Conservation (phyloP, 2,113 vertebrate species). For the Ceyx margarethae region DNA sequence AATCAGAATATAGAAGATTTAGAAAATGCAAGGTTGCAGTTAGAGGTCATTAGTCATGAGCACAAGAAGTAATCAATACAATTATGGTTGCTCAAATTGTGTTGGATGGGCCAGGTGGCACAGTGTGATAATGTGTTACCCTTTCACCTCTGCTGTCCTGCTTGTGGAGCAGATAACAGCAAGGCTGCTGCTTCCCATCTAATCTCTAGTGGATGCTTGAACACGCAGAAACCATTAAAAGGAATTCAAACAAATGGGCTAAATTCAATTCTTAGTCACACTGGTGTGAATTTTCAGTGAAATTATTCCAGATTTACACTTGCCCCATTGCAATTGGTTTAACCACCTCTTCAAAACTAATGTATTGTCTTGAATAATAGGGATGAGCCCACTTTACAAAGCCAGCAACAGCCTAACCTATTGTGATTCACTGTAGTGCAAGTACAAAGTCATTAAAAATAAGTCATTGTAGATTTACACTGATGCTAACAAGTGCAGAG, state of each 20-base stretch:
- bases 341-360: neutral
- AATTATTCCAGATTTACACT: neutral
- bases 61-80: slow-evolving; percentile 63
- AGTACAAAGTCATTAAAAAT: neutral
- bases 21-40: slow-evolving; percentile 62
- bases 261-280: neutral
- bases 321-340: neutral
- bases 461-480: neutral
- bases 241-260: neutral
- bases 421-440: neutral
- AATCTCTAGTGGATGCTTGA: neutral
- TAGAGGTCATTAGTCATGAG: slow-evolving; percentile 64
- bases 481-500: neutral
- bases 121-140: slow-evolving; percentile 49
- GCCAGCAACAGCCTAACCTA: neutral
- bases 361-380: neutral
- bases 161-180: neutral
- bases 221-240: slow-evolving; percentile 11
- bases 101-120: slow-evolving; percentile 49
- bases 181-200: neutral
- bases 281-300: neutral
- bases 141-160: slow-evolving; percentile 47
- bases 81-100: slow-evolving; percentile 46
- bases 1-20: slow-evolving; percentile 59
- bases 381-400: neutral